Evolutionary conservation across 2,113 vertebrate genomes (phyloP), one percentile per base, ranked within the genome.

Genomic region (Callipepla californica): DNA sequence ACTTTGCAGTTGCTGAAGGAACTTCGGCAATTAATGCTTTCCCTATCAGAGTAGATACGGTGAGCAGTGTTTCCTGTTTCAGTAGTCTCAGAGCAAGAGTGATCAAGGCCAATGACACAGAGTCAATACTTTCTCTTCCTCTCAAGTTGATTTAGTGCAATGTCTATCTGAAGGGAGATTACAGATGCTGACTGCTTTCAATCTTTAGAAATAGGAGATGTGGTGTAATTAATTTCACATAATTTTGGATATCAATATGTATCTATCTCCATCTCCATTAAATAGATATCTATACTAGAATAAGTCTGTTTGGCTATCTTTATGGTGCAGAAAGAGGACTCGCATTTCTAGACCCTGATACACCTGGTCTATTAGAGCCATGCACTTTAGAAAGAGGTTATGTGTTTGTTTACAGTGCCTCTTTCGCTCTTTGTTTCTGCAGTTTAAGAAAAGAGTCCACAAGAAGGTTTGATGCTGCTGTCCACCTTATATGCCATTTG

Each of bases 41-140:
- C 85, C 44, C 8, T 96, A 94, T 93, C 92, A 93, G 67, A 81
- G 61, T 20, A 89, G 92, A 96, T 95, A 96, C 2, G 69, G 57
- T 38, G 65, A 72, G 92, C 77, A 93, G 40, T 89, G 93, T 94
- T 86, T 93, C 63, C 83, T 95, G 86, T 91, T 94, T 92, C 90
- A 84, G 57, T 79, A 65, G 77, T 74, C 77, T 81, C 77, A 93
- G 69, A 93, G 80, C 57, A 88, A 83, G 34, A 90, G 40, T 61
- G 73, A 96, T 90, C 88, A 94, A 93, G 93, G 95, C 83, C 95
- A 90, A 68, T 83, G 84, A 93, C 92, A 90, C 44, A 38, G 69
- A 93, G 80, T 48, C 66, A 76, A 85, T 90, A 93, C 89, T 36
- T 45, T 0, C 0, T 86, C 67, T 82, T 92, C 21, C 69, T 90